Evolutionary conservation across 2,797 vertebrate genomes (phyloP), one percentile per base, ranked within the genome.

Genomic region (Apogon talboti): DNA sequence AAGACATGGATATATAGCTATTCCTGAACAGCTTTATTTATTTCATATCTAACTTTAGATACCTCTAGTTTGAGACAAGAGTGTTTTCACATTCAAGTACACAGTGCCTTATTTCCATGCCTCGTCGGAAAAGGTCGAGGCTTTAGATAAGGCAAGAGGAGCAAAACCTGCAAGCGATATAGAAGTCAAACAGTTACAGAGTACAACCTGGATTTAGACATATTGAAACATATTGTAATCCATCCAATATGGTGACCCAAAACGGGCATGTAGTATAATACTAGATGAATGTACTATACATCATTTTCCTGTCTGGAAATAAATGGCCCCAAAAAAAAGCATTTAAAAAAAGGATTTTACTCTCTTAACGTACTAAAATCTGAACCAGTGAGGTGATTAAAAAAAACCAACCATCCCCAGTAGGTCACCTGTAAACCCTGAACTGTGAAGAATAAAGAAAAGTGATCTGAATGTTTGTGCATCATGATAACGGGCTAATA

Each of bases 61-160:
- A 87, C 74, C 71, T 89, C 80, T 85, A 90, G 84, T 88, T 87
- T 88, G 84, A 91, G 80, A 89, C 78, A 76, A 75, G 75, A 84
- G 80, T 84, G 85, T 86, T 89, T 88, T 91, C 85, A 92, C 90
- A 92, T 92, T 93, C 80, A 90, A 90, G 89, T 89, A 90, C 86
- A 92, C 67, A 74, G 81, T 77, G 86, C 85, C 85, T 89, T 86
- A 78, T 60, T 74, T 82, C 16, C 53, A 57, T 64, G 65, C 70
- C 81, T 68, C 77, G 62, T 79, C 71, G 84, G 78, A 82, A 81
- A 83, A 78, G 59, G 81, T 45, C 19, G 81, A 85, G 82, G 81
- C 70, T 82, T 73, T 81, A 71, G 64, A 83, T 88, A 89, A 91
- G 88, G 88, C 87, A 82, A 89, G 82, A 90, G 79, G 83, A 89